Evolutionary conservation across 92 coral and sea anemone species (phyloP), one percentile per base, ranked within the genome.

Genomic region (Parazoanthus swiftii): DNA sequence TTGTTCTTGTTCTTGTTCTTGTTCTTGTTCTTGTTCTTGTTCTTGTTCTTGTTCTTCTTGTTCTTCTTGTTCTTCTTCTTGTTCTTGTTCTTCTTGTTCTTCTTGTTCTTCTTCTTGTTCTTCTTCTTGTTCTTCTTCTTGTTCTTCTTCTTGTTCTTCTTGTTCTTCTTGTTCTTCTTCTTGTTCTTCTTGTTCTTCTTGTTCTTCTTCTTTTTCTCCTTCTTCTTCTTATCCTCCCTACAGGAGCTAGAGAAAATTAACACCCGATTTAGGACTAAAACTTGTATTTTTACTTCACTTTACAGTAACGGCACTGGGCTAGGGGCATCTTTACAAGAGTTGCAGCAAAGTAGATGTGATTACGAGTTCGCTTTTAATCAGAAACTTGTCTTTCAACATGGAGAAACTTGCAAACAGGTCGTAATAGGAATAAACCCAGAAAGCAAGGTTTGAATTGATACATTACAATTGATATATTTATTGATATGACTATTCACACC

Each of bases 221-320:
- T 48, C 16, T 54, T 13, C 18, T 1, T 13, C 3, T 54, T 54
- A 13, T 11, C 59, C 20, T 11, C 59, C 20, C 18, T 54, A 54
- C 18, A 54, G 18, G 18, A 54, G 16, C 18, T 54, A 8, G 74
- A 68, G 8, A 68, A 0, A 68, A 14, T 2, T n/a, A 1, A 9
- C 18, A 23, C 74, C 35, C 11, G 35, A 8, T 20, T 8, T 68
- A 38, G 21, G 18, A 35, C 38, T 14, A 29, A 48, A 20, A 35
- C 38, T 39, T 16, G 6, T 7, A 43, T 16, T 39, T 11, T 36
- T 21, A 15, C 9, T 74, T 81, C 11, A 8, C 18, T 90, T 39
- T 8, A 33, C 76, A 95, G 98, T 90, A 93, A 95, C 59, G 98
- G 98, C 7, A 95, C 98, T 13, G 98, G 94, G 14, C 70, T 80